A percentile compares a stretch with the other conserved stretches of the same genome.
Conservation (phyloP, 2,113 vertebrate genomes). For the Mirounga angustirostris region DNA sequence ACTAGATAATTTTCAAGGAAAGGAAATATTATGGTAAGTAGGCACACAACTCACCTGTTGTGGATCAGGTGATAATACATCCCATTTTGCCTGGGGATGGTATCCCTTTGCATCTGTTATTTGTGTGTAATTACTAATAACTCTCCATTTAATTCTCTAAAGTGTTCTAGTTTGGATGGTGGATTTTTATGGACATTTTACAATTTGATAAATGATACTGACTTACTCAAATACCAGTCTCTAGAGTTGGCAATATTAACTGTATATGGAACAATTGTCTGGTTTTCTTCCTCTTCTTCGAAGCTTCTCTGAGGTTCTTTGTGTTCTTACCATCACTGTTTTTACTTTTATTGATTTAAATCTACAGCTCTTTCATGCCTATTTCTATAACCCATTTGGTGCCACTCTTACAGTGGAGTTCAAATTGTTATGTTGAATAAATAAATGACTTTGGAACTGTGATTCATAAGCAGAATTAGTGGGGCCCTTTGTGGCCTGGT, state of each 20-base stretch:
- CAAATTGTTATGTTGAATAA: neutral
- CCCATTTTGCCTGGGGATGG: neutral
- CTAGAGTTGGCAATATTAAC: neutral
- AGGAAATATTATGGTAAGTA: neutral
- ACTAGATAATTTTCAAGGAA: neutral
- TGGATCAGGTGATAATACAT: neutral
- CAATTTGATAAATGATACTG: conserved; percentile 34
- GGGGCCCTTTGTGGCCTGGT: neutral
- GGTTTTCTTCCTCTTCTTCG: neutral
- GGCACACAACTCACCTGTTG: neutral
- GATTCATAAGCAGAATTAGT: conserved; percentile 51
- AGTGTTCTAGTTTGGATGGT: neutral
- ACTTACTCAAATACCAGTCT: conserved; percentile 25
- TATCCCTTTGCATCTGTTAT: neutral
- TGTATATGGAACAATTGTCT: neutral
- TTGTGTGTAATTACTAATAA: neutral
- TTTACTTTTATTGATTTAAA: conserved; percentile 49
- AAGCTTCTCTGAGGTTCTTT: neutral
- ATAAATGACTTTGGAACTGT: neutral
- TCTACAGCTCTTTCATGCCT: neutral
- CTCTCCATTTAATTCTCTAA: neutral
- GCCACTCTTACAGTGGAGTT: neutral
- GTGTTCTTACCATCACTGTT: neutral
- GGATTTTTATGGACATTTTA: neutral
- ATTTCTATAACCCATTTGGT: neutral